phyloP scores from a whole-genome alignment of 2,797 vertebrate species.

The Ataeniobius toweri region DNA sequence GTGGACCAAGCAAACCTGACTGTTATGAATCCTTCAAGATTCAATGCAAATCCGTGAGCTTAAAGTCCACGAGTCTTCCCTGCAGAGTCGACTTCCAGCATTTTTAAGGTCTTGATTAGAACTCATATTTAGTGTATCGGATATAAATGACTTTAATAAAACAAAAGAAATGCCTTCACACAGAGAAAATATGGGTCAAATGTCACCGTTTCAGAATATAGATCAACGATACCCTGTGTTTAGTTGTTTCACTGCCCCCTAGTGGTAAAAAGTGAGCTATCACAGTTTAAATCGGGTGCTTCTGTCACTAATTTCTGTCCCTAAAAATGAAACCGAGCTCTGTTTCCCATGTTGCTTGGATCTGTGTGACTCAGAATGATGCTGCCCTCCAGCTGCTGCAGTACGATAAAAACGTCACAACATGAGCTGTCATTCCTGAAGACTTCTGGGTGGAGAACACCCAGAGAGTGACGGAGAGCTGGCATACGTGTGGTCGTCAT shows the following conservation, averaged over 20 bases:
- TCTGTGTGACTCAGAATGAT: slow-evolving; percentile 9
- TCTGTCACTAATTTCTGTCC: background rate
- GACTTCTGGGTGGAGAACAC: slow-evolving; percentile 18
- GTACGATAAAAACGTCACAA: slow-evolving; percentile 38
- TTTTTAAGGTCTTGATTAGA: no score
- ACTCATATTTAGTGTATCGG: no score
- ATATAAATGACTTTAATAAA: no score
- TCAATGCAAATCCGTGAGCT: no score
- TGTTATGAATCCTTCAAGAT: no score
- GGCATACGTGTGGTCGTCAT: background rate
- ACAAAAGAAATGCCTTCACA: no score
- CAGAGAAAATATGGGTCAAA: background rate
- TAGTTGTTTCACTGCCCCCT: background rate
- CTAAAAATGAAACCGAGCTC: background rate
- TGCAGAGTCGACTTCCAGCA: no score
- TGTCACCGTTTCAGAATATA: background rate
- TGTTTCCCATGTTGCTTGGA: background rate
- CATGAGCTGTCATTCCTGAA: slow-evolving; percentile 30
- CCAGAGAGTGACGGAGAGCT: background rate
- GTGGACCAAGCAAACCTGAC: no score
- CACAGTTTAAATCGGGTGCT: background rate
- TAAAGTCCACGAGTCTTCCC: no score
- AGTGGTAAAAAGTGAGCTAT: background rate
- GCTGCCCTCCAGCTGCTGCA: slow-evolving; percentile 15
- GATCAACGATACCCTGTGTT: background rate